Evolutionary conservation across 2,797 vertebrate species (phyloP).

Genomic region (Alca torda): DNA sequence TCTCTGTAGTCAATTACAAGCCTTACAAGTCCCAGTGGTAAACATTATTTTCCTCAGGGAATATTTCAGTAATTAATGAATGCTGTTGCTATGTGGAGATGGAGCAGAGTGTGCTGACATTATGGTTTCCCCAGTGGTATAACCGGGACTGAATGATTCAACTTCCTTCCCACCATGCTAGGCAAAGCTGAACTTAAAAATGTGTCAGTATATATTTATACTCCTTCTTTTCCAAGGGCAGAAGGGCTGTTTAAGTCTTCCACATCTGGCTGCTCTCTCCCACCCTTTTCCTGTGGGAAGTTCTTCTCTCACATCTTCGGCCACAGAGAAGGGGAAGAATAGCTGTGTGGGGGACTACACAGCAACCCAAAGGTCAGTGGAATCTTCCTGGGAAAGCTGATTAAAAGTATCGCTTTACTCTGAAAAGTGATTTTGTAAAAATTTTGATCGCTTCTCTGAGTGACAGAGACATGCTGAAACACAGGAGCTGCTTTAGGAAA

Average conservation of each 20-base stretch:
- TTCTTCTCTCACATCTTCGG: not conserved
- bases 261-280: constrained; percentile 61
- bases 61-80: constrained; percentile 18
- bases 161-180: constrained; percentile 3
- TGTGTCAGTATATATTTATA: constrained; percentile 61
- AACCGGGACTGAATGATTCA: not conserved
- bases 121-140: constrained; percentile 43
- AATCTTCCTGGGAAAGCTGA: constrained; percentile 60
- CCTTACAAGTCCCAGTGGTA: not conserved
- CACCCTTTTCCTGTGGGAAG: constrained; percentile 68
- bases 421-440: not conserved
- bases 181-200: constrained; percentile 41
- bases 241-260: constrained; percentile 55
- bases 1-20: constrained; percentile 12
- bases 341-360: constrained; percentile 17
- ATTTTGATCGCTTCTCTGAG: not conserved
- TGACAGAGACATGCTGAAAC: not conserved
- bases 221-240: constrained; percentile 39
- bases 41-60: not conserved
- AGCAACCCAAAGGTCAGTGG: constrained; percentile 40
- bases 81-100: not conserved
- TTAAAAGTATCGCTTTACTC: not conserved
- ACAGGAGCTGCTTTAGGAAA: not conserved
- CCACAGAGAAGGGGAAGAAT: constrained; percentile 43
- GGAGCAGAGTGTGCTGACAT: constrained; percentile 30